These are phyloP conservation scores for Balanococcus diminutus DNA, from an alignment of 2,888 invertebrate species.

Conservation along the genomic window DNA sequence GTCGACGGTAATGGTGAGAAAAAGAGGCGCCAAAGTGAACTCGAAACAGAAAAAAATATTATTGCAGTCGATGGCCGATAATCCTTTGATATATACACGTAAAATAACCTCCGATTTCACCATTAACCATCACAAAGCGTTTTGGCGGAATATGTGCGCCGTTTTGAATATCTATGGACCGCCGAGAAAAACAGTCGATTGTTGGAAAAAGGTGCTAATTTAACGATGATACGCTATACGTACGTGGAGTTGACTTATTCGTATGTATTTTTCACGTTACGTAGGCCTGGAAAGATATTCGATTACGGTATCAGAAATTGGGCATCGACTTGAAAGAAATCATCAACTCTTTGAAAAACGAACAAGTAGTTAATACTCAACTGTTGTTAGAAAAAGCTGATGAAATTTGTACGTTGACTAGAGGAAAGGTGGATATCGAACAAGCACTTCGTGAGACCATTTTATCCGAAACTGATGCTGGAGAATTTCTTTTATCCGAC, in stretches of 20 bases:
- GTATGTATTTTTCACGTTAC: background rate
- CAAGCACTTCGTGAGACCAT: background rate
- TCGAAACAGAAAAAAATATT: conserved; percentile 39
- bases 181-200: background rate
- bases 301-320: background rate
- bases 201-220: conserved; percentile 43
- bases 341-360: background rate
- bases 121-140: conserved; percentile 6
- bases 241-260: background rate
- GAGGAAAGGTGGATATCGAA: background rate
- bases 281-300: conserved; percentile 24
- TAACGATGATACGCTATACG: no score
- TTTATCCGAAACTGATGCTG: background rate
- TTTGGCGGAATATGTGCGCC: conserved; percentile 29
- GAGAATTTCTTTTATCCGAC: background rate
- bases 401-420: background rate
- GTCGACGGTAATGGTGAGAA: background rate
- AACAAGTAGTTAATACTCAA: background rate
- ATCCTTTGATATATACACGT: background rate
- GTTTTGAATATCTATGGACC: conserved; percentile 44
- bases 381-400: background rate
- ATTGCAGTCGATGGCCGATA: conserved; percentile 25
- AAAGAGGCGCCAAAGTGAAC: conserved; percentile 36
- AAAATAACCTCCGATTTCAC: conserved; percentile 17
- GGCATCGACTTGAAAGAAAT: background rate